Evolutionary conservation across 2,797 vertebrate species (phyloP).

Genomic region (Lindbergichthys nudifrons): DNA sequence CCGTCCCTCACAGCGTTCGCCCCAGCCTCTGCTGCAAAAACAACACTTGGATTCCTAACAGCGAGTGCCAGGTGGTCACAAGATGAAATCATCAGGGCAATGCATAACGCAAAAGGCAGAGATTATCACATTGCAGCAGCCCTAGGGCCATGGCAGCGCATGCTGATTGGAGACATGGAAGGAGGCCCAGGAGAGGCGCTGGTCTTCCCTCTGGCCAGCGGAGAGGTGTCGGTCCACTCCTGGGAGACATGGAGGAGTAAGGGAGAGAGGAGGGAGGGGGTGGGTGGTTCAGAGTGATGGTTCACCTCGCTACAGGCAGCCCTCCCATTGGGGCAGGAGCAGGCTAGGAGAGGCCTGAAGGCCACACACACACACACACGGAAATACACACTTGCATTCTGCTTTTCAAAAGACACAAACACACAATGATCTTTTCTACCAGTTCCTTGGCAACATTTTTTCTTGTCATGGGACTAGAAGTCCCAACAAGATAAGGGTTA

Average conservation of each 20-base stretch:
- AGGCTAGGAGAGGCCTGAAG: constrained; percentile 81
- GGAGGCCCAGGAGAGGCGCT: constrained; percentile 77
- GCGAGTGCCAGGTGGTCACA: constrained; percentile 83
- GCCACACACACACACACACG: constrained; percentile 67
- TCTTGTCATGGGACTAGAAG: constrained; percentile 78
- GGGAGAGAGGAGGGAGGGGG: constrained; percentile 73
- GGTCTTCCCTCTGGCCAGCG: constrained; percentile 81
- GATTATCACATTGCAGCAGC: constrained; percentile 81
- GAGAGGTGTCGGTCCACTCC: constrained; percentile 82
- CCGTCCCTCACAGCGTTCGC: constrained; percentile 81
- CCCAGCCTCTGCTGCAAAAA: constrained; percentile 76
- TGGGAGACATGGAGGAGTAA: constrained; percentile 75
- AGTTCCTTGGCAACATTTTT: constrained; percentile 76
- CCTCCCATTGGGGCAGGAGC: constrained; percentile 79
- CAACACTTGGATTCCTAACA: constrained; percentile 79
- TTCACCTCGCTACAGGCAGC: constrained; percentile 84
- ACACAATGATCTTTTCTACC: constrained; percentile 66
- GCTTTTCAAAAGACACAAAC: constrained; percentile 75
- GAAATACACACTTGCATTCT: constrained; percentile 66
- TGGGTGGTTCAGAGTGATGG: constrained; percentile 79
- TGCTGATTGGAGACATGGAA: constrained; percentile 82
- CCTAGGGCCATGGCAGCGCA: constrained; percentile 74
- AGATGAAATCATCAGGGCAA: constrained; percentile 83
- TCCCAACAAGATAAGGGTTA: constrained; percentile 84
- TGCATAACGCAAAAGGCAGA: constrained; percentile 82